phyloP scores from a whole-genome alignment of 1,140 invertebrate genomes.

The Macrostomum lignano region DNA sequence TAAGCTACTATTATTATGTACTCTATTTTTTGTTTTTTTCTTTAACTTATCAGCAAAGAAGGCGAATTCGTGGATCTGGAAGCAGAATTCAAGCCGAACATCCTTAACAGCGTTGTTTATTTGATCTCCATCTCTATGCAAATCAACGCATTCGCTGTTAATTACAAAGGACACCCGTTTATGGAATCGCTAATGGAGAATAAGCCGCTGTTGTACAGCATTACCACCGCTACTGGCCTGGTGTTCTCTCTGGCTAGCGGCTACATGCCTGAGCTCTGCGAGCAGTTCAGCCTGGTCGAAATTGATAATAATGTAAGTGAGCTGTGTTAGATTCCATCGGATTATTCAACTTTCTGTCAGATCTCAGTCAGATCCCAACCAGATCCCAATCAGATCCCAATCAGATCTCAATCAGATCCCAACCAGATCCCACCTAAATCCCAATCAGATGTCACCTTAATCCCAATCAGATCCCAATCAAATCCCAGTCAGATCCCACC shows the following conservation, averaged over 20 bases:
- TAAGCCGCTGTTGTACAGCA: slow-evolving; percentile 59
- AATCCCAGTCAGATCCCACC: too few species aligned
- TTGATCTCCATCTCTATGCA: slow-evolving; percentile 86
- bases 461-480: too few species aligned
- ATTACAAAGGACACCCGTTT: slow-evolving; percentile 89
- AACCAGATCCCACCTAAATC: too few species aligned
- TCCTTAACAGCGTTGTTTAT: slow-evolving; percentile 89
- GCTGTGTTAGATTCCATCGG: neutral
- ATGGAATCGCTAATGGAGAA: slow-evolving; percentile 85
- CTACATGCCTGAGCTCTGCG: neutral
- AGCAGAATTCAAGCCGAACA: slow-evolving; percentile 57
- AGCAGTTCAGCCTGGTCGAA: slow-evolving; percentile 3
- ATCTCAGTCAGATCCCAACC: too few species aligned
- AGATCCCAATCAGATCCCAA: too few species aligned
- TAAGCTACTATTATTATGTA: neutral
- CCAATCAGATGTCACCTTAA: too few species aligned
- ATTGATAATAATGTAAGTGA: neutral
- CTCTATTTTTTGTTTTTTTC: neutral
- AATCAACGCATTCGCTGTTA: slow-evolving; percentile 81
- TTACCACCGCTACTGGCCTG: slow-evolving; percentile 40
- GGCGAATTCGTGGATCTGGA: slow-evolving; percentile 40
- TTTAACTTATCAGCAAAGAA: slow-evolving; percentile 8
- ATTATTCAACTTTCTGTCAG: too few species aligned
- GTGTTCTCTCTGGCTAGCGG: slow-evolving; percentile 38
- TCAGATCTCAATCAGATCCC: too few species aligned